Base-by-base conservation (phyloP, 2,113 vertebrate genomes). In the Egretta garzetta region DNA sequence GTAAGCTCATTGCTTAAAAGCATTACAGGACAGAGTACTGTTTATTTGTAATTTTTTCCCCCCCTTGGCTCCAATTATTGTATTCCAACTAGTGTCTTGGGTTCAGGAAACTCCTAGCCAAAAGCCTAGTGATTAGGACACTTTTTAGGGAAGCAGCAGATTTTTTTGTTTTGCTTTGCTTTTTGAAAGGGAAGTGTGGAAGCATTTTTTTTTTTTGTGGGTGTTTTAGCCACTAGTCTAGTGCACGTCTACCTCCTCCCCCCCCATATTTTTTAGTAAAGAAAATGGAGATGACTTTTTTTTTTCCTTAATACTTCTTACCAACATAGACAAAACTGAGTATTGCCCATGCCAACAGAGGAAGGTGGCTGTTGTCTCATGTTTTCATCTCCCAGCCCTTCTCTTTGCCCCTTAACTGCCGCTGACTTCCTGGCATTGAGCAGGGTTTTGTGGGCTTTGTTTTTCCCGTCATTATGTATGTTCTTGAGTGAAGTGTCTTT, bases 201-300 rank as follows among this genome's bases (percentile, higher is more conserved):
- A 81, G 4, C 12, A 41, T 26, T 43, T 77, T 45, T 1, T 77
- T 45, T 1, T 68, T 45, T 26, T 53, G 2, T 52, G 8, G n/a
- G 14, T 15, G 1, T 35, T 93, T 76, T 64, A 73, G 14, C 12
- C 8, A 12, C 30, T 52, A n/a, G 8, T 22, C 20, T 37, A 47
- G 16, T 41, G 9, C 5, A 5, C 45, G 3, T 58, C 32, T 62
- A 4, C 3, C 5, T n/a, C 7, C 4, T 22, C 5, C 9, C 5
- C 1, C 3, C 0, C 0, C 5, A 6, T 26, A 5, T 41, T n/a
- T 41, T 63, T 43, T 8, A 53, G 5, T 35, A 30, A 49, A 32
- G 22, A 50, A 87, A 39, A 72, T 30, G 13, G 21, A 53, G 2
- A 4, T 1, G n/a, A 24, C 45, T 50, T 11, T 28, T 58, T 73